A percentile compares a stretch with the other conserved stretches of the same genome.
Conservation (phyloP, 2,113 vertebrate species). For the Hemiscyllium ocellatum region DNA sequence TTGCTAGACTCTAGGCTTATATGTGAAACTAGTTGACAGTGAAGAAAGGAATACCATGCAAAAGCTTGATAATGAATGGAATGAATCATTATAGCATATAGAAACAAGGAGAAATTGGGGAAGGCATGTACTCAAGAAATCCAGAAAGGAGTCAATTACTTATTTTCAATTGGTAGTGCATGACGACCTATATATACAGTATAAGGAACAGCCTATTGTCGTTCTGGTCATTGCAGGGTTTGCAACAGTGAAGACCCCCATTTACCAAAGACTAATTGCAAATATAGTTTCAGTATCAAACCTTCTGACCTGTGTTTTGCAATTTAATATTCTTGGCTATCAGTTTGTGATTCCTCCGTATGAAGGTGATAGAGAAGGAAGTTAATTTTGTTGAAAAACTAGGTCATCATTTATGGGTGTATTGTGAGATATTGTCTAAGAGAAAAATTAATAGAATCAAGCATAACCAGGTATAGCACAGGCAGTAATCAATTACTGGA, state of each 20-base stretch:
- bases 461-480: not conserved
- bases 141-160: not conserved
- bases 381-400: not conserved
- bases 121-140: not conserved
- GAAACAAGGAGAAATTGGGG: not conserved
- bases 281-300: not conserved
- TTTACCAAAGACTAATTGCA: not conserved
- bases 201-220: not conserved
- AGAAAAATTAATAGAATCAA: not conserved
- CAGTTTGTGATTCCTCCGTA: not conserved
- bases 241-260: not conserved
- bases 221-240: not conserved
- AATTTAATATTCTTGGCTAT: not conserved
- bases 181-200: not conserved
- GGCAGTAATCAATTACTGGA: not conserved
- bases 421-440: not conserved
- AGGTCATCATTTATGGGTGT: not conserved
- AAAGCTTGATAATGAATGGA: not conserved
- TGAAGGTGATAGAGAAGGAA: not conserved
- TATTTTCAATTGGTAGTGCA: not conserved
- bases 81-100: not conserved
- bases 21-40: not conserved
- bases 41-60: not conserved
- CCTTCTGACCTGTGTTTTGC: not conserved
- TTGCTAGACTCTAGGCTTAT: not conserved